Evolutionary conservation across 2,888 invertebrate genomes (phyloP).

Genomic region (Eilema griseolum): DNA sequence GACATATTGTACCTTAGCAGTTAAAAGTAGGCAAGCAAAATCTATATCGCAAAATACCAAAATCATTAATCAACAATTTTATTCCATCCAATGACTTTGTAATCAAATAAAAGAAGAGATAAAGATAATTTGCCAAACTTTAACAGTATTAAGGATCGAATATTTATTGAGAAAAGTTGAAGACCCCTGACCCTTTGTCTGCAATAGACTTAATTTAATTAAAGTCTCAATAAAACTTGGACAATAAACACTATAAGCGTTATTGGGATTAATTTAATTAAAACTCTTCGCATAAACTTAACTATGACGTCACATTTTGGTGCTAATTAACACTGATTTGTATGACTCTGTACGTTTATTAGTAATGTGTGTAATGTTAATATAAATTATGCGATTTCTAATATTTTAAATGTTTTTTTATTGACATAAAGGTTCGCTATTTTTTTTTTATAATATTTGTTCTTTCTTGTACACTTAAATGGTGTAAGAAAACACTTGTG

Average conservation of each 20-base stretch:
- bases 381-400: no score
- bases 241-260: conserved; percentile 21
- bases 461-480: no score
- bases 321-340: background rate
- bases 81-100: background rate
- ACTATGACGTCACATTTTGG: conserved; percentile 11
- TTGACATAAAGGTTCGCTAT: no score
- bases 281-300: conserved; percentile 22
- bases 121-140: conserved; percentile 8
- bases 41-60: background rate
- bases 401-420: no score
- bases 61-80: background rate
- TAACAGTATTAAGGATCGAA: conserved; percentile 2
- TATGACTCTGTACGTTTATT: background rate
- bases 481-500: no score
- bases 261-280: conserved; percentile 25
- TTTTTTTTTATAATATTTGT: no score
- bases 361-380: background rate
- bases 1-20: no score
- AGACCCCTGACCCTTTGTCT: conserved; percentile 13
- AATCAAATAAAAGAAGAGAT: conserved; percentile 1
- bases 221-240: conserved; percentile 23
- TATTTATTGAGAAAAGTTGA: conserved; percentile 12
- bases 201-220: conserved; percentile 18
- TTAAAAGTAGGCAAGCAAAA: no score